These are phyloP conservation scores for Apantesis nais DNA, from an alignment of 2,888 invertebrate species.

Conservation along the genomic window DNA sequence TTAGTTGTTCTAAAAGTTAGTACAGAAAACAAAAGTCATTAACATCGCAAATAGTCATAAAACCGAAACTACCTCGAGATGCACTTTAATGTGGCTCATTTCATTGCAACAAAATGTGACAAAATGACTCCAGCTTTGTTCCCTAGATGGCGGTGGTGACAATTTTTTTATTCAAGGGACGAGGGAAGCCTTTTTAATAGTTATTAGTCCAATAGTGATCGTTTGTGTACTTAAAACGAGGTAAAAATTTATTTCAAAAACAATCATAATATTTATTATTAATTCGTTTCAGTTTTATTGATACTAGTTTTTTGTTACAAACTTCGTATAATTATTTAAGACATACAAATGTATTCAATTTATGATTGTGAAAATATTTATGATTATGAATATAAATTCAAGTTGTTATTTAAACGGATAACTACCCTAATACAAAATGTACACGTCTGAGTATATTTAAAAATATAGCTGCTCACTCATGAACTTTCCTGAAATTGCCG, in stretches of 20 bases:
- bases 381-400: not conserved
- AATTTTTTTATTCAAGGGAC: constrained; percentile 32
- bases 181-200: constrained; percentile 21
- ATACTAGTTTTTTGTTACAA: not conserved
- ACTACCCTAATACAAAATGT: not conserved
- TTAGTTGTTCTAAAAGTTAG: not conserved
- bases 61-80: constrained; percentile 44
- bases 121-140: constrained; percentile 53
- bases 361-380: not conserved
- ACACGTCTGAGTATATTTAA: constrained; percentile 4
- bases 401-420: not conserved
- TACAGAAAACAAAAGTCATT: constrained; percentile 18
- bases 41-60: constrained; percentile 29
- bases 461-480: constrained; percentile 14
- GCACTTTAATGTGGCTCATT: constrained; percentile 48
- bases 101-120: constrained; percentile 55
- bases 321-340: not conserved
- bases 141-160: constrained; percentile 66
- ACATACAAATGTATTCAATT: not conserved
- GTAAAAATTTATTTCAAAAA: not conserved
- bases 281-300: not conserved
- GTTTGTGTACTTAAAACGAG: not conserved
- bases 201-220: not conserved
- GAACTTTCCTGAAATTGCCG: constrained; percentile 16
- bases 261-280: not conserved